Evolutionary conservation across 1,140 invertebrate genomes (phyloP).

Genomic region (Lasioglossum albipes): DNA sequence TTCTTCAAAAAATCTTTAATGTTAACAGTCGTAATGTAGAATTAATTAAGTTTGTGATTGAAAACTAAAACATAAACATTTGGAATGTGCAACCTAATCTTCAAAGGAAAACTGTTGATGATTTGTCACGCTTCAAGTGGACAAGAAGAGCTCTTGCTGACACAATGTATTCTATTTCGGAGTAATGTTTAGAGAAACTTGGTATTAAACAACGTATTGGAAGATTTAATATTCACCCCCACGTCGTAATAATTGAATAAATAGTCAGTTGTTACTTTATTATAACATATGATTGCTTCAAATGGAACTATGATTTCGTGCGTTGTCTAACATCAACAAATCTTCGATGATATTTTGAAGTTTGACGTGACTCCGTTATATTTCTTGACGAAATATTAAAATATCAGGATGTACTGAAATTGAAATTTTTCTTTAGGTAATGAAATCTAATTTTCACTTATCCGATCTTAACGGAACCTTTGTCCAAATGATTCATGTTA

Average conservation of each 20-base stretch:
- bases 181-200: conserved; percentile 18
- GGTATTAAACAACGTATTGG: background rate
- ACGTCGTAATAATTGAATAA: background rate
- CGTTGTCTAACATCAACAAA: conserved; percentile 39
- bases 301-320: conserved; percentile 8
- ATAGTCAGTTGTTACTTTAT: background rate
- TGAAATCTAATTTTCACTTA: background rate
- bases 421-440: conserved; percentile 23
- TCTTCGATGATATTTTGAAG: conserved; percentile 15
- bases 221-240: background rate
- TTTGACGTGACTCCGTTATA: background rate
- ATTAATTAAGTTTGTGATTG: background rate
- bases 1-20: conserved; percentile 24
- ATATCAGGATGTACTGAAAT: conserved; percentile 25
- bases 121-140: conserved; percentile 15
- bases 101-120: conserved; percentile 1
- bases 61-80: background rate
- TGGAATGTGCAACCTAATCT: conserved; percentile 1
- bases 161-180: conserved; percentile 32
- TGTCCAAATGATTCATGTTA: conserved; percentile 30
- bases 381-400: conserved; percentile 9
- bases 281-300: background rate
- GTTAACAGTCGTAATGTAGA: background rate
- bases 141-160: background rate
- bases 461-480: background rate